phyloP scores from a whole-genome alignment of 2,888 invertebrate species.

The Lithophane ornitopus region DNA sequence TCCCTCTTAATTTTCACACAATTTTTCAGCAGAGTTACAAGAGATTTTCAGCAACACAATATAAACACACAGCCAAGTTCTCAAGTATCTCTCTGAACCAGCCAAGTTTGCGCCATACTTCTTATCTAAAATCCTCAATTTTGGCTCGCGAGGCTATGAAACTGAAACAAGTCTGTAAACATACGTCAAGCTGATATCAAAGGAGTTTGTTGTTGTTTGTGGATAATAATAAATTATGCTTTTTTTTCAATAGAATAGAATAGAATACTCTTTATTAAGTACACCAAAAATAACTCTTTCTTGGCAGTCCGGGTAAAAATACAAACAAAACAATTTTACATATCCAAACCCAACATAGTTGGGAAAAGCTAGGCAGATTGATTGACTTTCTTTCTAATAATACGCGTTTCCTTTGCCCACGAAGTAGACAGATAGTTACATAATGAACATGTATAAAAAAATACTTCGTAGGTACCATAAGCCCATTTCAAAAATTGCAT shows the following conservation, averaged over 20 bases:
- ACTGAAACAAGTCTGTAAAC: slow-evolving; percentile 23
- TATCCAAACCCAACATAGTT: no score
- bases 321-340: no score
- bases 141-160: slow-evolving; percentile 38
- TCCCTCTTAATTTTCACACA: background rate
- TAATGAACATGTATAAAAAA: no score
- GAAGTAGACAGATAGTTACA: no score
- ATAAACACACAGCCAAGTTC: slow-evolving; percentile 21
- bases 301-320: no score
- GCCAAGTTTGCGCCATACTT: slow-evolving; percentile 26
- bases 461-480: background rate
- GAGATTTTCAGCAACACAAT: background rate
- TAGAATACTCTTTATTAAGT: no score
- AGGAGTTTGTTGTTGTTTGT: background rate
- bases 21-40: background rate
- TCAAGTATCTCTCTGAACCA: slow-evolving; percentile 18
- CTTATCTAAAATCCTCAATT: slow-evolving; percentile 48
- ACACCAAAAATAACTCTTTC: no score
- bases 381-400: no score
- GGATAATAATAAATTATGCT: no score
- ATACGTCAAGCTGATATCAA: slow-evolving; percentile 38
- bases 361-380: no score
- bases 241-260: no score
- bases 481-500: slow-evolving; percentile 1
- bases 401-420: no score